Percentiles rank a stretch among this genome's conserved stretches.
Evolutionary conservation across 1,140 invertebrate species (phyloP).

Genomic region (Lasaia peninsularis): DNA sequence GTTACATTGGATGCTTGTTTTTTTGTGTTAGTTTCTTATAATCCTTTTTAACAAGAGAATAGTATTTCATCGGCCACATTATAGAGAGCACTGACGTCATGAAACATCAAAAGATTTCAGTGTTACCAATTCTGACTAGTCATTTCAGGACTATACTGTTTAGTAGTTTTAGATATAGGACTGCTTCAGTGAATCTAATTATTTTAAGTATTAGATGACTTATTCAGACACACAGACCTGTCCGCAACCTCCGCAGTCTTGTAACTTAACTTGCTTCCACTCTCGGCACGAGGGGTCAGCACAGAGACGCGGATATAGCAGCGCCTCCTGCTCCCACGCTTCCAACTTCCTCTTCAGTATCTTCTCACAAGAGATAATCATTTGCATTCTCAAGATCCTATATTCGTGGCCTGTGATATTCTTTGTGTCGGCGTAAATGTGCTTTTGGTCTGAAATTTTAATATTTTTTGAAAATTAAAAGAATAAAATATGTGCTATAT

Average conservation of each 20-base stretch:
- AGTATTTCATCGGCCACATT: too few species aligned
- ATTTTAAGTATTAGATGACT: conserved; percentile 18
- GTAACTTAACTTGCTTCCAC: conserved; percentile 64
- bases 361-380: conserved; percentile 79
- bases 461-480: not conserved
- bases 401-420: conserved; percentile 78
- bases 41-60: too few species aligned
- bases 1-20: too few species aligned
- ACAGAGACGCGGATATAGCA: conserved; percentile 83
- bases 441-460: conserved; percentile 53
- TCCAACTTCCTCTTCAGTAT: conserved; percentile 78
- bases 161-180: too few species aligned
- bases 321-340: conserved; percentile 82
- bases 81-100: too few species aligned
- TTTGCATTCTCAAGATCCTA: conserved; percentile 79
- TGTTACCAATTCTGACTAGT: too few species aligned
- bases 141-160: conserved; percentile 23
- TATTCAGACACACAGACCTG: conserved; percentile 76
- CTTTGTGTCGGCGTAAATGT: conserved; percentile 75
- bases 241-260: conserved; percentile 77
- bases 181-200: too few species aligned
- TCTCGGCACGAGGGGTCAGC: conserved; percentile 70
- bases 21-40: too few species aligned
- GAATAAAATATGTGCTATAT: too few species aligned
- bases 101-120: too few species aligned